A percentile compares a stretch with the other conserved stretches of the same genome.
Conservation (phyloP, 2,888 invertebrate genomes). For the Pollenia angustigena region DNA sequence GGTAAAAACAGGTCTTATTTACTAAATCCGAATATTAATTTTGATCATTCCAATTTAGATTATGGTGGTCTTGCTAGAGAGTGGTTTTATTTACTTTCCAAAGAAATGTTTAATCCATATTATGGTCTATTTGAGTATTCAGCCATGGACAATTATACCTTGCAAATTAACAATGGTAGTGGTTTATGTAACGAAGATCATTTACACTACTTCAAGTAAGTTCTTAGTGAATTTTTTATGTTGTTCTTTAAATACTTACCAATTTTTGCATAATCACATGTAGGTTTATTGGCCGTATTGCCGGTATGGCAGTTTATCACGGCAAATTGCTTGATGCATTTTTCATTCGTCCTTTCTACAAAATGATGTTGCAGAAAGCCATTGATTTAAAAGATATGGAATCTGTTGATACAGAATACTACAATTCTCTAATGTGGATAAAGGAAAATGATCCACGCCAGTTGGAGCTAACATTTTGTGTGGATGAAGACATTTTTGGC, state of each 20-base stretch:
- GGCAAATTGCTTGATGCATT: conserved; percentile 99
- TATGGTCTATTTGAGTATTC: conserved; percentile 99
- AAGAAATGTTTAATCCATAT: conserved; percentile 99
- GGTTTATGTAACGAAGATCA: conserved; percentile 99
- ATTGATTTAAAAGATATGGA: conserved; percentile 99
- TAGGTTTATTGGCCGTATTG: conserved; percentile 96
- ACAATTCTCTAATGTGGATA: conserved; percentile 94
- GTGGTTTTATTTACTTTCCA: conserved; percentile 99
- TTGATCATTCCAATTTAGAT: conserved; percentile 85
- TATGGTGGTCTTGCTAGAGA: conserved; percentile 98
- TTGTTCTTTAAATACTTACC: not conserved
- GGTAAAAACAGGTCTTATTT: conserved; percentile 83
- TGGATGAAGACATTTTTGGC: conserved; percentile 98
- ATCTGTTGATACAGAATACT: conserved; percentile 99
- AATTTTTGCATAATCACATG: not conserved
- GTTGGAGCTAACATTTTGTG: conserved; percentile 96
- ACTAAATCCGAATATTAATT: not conserved
- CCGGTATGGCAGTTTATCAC: conserved; percentile 99
- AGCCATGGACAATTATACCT: conserved; percentile 99
- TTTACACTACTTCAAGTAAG: conserved; percentile 95
- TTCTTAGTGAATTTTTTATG: not conserved
- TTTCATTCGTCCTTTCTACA: conserved; percentile 99
- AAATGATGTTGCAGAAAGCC: conserved; percentile 98
- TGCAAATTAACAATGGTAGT: conserved; percentile 99
- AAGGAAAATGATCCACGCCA: conserved; percentile 98